These are phyloP conservation scores for Phrynosoma blainvillii DNA, from an alignment of 2,113 vertebrate species.

Conservation along the genomic window DNA sequence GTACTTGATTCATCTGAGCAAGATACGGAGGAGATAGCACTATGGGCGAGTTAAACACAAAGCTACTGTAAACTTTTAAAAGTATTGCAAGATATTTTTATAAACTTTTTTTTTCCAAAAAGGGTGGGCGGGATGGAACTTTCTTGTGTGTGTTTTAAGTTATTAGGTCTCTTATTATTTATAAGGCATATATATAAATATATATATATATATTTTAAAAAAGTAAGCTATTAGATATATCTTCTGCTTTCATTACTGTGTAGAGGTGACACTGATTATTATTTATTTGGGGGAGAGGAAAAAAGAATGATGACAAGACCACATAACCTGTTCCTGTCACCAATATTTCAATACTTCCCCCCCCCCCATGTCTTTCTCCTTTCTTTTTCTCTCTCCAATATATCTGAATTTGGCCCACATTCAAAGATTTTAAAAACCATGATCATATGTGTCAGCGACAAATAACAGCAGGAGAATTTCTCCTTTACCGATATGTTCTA, in stretches of 20 bases:
- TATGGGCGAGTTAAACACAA: slow-evolving; percentile 68
- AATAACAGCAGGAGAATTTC: slow-evolving; percentile 62
- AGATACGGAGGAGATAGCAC: slow-evolving; percentile 70
- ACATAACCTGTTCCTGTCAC: slow-evolving; percentile 67
- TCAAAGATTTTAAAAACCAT: slow-evolving; percentile 69
- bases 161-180: slow-evolving; percentile 83
- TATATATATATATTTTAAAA: slow-evolving; percentile 74
- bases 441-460: slow-evolving; percentile 72
- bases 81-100: slow-evolving; percentile 93
- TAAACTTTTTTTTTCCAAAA: slow-evolving; percentile 78
- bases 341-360: slow-evolving; percentile 46
- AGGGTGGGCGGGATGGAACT: slow-evolving; percentile 65
- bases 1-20: slow-evolving; percentile 71
- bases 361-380: slow-evolving; percentile 52
- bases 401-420: slow-evolving; percentile 78
- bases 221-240: slow-evolving; percentile 82
- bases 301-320: slow-evolving; percentile 69
- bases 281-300: slow-evolving; percentile 71
- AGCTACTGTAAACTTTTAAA: slow-evolving; percentile 88
- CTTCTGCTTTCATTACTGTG: slow-evolving; percentile 86
- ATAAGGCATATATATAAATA: slow-evolving; percentile 79
- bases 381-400: slow-evolving; percentile 79
- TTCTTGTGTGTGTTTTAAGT: slow-evolving; percentile 76
- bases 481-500: slow-evolving; percentile 87
- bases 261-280: slow-evolving; percentile 76